phyloP scores from a whole-genome alignment of 2,797 vertebrate genomes.

The Syngnathus rostellatus region DNA sequence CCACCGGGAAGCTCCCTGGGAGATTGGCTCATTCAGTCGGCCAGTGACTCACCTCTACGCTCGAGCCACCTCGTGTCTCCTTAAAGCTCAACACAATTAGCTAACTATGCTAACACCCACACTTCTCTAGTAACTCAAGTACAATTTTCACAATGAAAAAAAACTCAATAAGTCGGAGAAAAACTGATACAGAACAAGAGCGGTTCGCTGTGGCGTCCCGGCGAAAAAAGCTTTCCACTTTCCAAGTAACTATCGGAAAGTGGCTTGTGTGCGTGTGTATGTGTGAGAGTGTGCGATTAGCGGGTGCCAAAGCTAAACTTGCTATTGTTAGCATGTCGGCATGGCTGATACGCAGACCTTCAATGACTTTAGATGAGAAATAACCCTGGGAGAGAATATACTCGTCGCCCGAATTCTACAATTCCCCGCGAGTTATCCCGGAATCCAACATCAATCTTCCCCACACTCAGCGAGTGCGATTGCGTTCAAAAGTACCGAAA shows the following conservation, averaged over 20 bases:
- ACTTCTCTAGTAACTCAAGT: neutral
- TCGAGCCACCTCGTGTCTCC: constrained; percentile 76
- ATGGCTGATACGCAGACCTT: constrained; percentile 55
- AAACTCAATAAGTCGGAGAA: constrained; percentile 34
- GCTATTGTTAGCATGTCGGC: constrained; percentile 74
- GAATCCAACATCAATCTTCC: constrained; percentile 27
- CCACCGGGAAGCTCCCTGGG: constrained; percentile 60
- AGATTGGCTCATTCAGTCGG: constrained; percentile 57
- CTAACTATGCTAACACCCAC: constrained; percentile 61
- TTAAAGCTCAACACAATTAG: constrained; percentile 67
- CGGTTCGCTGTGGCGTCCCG: neutral
- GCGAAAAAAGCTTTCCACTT: constrained; percentile 38
- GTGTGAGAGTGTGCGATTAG: constrained; percentile 36
- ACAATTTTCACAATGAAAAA: constrained; percentile 6
- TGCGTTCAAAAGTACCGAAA: constrained; percentile 51
- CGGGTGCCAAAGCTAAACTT: constrained; percentile 66
- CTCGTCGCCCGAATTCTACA: neutral
- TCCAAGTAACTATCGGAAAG: constrained; percentile 56
- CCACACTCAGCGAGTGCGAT: constrained; percentile 20
- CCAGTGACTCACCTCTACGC: constrained; percentile 74
- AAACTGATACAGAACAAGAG: neutral
- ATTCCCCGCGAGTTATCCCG: constrained; percentile 14
- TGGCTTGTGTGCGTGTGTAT: constrained; percentile 26
- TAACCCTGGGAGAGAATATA: constrained; percentile 5
- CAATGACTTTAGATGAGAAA: constrained; percentile 49